Evolutionary conservation across 2,888 invertebrate species (phyloP).

Genomic region (Agonopterix subpropinquella): DNA sequence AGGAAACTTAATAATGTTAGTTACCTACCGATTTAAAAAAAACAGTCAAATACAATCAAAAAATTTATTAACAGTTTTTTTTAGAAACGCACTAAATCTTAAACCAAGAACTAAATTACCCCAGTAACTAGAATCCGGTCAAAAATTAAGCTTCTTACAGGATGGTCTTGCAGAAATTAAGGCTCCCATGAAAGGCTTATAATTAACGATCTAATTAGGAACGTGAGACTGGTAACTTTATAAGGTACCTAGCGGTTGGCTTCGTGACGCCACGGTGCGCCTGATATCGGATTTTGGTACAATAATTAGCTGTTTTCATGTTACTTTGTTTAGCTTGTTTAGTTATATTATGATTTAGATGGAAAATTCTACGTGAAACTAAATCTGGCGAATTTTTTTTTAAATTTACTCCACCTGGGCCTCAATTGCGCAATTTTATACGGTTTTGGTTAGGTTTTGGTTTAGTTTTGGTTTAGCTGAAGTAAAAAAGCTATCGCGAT

Average conservation of each 20-base stretch:
- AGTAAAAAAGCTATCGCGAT: no score
- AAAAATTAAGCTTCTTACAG: constrained; percentile 48
- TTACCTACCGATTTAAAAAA: neutral
- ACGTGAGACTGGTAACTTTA: constrained; percentile 68
- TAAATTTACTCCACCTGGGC: no score
- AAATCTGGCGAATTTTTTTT: no score
- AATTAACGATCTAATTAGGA: constrained; percentile 73
- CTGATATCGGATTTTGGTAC: constrained; percentile 71
- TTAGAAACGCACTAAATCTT: constrained; percentile 5
- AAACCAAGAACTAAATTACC: constrained; percentile 27
- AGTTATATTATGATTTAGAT: neutral
- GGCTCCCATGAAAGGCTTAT: constrained; percentile 68
- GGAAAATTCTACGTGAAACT: no score
- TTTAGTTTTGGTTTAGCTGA: no score
- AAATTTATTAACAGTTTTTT: neutral
- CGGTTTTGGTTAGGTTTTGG: no score
- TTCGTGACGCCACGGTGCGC: constrained; percentile 54
- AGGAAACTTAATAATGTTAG: no score
- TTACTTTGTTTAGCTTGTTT: constrained; percentile 19
- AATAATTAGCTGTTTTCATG: constrained; percentile 67
- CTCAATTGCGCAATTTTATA: no score
- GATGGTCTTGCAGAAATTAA: constrained; percentile 67
- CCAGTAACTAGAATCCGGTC: constrained; percentile 56
- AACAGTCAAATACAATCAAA: neutral
- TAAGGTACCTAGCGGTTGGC: constrained; percentile 47